Evolutionary conservation across 2,888 invertebrate genomes (phyloP), one percentile per base, ranked within the genome.

Genomic region (Drosophila engyochracea): DNA sequence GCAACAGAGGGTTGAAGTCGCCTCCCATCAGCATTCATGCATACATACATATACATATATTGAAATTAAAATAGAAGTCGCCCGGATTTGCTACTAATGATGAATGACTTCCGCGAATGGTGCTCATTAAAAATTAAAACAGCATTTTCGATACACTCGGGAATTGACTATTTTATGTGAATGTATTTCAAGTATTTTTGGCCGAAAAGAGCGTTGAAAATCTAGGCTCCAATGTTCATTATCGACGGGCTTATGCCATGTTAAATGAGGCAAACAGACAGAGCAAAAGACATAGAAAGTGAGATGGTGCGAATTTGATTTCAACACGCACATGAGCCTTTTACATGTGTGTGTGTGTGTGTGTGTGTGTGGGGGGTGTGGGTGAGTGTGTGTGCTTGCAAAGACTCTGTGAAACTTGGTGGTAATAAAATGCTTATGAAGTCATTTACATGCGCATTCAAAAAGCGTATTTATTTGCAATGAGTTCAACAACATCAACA

Each of bases 381-480:
- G 7, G 31, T 25, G 44, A 2, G n/a, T 44, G 7, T 47, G 9
- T 62, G 22, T 30, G n/a, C 41, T 58, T 64, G 53, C 60, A 66
- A 60, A 58, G 52, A 66, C 67, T 80, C 53, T 59, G 64, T 58
- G 65, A 54, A 61, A 71, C 74, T 89, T 76, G 81, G 86, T 79
- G 71, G 88, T 90, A 90, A 91, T 91, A 88, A 91, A 91, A 89
- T 91, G 88, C 89, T 90, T 89, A 91, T 90, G 89, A 90, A 88
- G 86, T 91, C 91, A 90, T 90, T 90, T 90, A 89, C 90, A 88
- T 90, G 90, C 89, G 86, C 90, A 86, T 90, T 90, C 84, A 84
- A 81, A 85, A 81, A 85, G 89, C 83, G 89, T 81, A 85, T 89
- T 88, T 89, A 90, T 90, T 91, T 85, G 91, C 89, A 91, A 88